These are phyloP conservation scores for Tympanuchus pallidicinctus DNA, from an alignment of 2,113 vertebrate species.

Conservation along the genomic window DNA sequence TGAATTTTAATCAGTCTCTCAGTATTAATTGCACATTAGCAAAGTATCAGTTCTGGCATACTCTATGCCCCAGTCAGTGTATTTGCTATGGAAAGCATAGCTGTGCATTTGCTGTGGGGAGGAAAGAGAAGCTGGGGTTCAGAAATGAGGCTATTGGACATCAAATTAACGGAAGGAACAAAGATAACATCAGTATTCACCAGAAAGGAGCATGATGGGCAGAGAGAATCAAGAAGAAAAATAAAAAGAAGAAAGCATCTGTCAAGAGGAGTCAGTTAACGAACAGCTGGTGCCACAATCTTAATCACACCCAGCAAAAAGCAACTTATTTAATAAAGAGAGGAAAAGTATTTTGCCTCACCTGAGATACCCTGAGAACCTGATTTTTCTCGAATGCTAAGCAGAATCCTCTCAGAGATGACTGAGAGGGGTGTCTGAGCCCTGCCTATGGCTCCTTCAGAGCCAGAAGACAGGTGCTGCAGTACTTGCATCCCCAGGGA, in stretches of 20 bases:
- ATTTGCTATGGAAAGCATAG: not conserved
- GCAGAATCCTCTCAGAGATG: not conserved
- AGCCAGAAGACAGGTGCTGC: not conserved
- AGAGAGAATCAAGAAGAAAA: not conserved
- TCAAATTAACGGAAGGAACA: not conserved
- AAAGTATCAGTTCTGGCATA: not conserved
- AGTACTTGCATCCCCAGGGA: rapidly evolving
- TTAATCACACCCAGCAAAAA: not conserved
- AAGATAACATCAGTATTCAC: not conserved
- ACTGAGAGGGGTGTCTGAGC: not conserved
- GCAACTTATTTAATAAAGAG: not conserved
- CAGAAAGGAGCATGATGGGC: not conserved
- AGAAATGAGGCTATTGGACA: not conserved
- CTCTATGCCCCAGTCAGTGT: rapidly evolving
- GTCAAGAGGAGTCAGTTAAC: not conserved
- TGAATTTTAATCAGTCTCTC: constrained; percentile 56
- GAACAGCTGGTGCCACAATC: not conserved
- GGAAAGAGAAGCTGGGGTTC: not conserved
- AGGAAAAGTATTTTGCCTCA: not conserved
- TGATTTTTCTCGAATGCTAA: not conserved
- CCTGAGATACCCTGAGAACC: not conserved
- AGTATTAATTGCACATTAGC: not conserved
- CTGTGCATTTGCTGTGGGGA: not conserved
- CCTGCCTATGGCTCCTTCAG: not conserved
- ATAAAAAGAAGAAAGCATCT: not conserved